Conservation (phyloP, 2,113 vertebrate species). For the Erpornis zantholeuca region DNA sequence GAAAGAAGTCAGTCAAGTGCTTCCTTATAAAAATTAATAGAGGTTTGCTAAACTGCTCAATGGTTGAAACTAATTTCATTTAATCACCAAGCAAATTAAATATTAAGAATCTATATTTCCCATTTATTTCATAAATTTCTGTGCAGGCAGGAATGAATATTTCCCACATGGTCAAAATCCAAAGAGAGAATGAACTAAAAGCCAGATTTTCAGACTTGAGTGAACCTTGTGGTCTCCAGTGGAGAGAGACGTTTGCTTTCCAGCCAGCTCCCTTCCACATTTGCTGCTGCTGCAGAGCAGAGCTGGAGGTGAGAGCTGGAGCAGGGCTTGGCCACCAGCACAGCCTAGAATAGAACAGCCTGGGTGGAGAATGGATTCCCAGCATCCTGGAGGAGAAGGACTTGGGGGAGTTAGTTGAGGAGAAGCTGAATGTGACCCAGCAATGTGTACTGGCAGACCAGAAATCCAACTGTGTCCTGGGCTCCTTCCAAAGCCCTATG, state of each 20-base stretch:
- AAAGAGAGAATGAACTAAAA: background rate
- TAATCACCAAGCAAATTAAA: conserved; percentile 38
- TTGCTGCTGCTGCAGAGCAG: background rate
- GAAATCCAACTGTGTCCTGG: rapidly evolving
- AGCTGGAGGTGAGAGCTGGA: background rate
- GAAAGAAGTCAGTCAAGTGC: conserved; percentile 9
- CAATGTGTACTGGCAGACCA: background rate
- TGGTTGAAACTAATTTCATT: conserved; percentile 31
- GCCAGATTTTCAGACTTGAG: background rate
- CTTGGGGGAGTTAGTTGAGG: background rate
- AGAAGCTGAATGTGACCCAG: background rate
- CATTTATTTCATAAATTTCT: background rate
- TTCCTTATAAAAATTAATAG: conserved; percentile 30
- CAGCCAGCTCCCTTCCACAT: background rate
- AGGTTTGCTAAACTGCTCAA: conserved; percentile 18
- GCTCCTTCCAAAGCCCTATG: background rate
- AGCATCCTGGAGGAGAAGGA: background rate
- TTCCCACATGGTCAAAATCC: background rate
- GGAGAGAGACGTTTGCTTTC: background rate
- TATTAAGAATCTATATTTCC: conserved; percentile 10
- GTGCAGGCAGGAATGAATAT: background rate
- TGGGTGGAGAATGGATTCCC: background rate
- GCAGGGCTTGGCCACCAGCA: background rate
- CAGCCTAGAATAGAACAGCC: background rate
- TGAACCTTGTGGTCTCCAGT: background rate